A percentile compares a stretch with the other conserved stretches of the same genome.
phyloP scores from a whole-genome alignment of 2,888 invertebrate genomes.

The Troides helena region DNA sequence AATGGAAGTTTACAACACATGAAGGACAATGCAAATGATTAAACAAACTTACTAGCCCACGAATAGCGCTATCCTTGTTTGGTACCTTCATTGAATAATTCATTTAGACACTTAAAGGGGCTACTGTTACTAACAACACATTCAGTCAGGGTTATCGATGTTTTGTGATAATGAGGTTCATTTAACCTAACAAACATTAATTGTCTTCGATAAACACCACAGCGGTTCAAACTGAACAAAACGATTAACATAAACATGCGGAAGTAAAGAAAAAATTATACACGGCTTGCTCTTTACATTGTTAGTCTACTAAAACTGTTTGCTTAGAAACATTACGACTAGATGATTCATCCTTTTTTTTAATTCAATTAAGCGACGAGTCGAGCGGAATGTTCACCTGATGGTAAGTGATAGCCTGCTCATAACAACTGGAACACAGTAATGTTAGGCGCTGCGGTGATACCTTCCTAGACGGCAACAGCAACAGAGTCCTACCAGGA shows the following conservation, averaged over 20 bases:
- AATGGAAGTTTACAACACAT: background rate
- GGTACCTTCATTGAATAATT: conserved; percentile 24
- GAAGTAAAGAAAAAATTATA: too few relatives aligned
- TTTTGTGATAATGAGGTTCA: conserved; percentile 25
- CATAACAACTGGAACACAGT: too few relatives aligned
- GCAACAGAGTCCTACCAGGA: too few relatives aligned
- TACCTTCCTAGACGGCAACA: too few relatives aligned
- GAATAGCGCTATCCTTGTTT: conserved; percentile 8
- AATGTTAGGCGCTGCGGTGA: too few relatives aligned
- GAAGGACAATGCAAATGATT: background rate
- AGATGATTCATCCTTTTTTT: too few relatives aligned
- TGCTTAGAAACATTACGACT: too few relatives aligned
- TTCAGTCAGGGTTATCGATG: conserved; percentile 26
- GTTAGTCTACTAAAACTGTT: too few relatives aligned
- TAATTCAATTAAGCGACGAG: too few relatives aligned
- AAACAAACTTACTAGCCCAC: background rate
- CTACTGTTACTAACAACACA: conserved; percentile 25
- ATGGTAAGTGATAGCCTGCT: too few relatives aligned
- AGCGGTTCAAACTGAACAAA: background rate
- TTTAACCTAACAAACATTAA: conserved; percentile 27
- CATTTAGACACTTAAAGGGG: conserved; percentile 22
- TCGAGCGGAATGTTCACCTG: too few relatives aligned
- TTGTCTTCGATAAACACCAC: background rate
- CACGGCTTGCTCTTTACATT: too few relatives aligned
- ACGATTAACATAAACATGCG: background rate